These are phyloP conservation scores for Scortum barcoo DNA, from an alignment of 2,113 vertebrate species.

Conservation along the genomic window DNA sequence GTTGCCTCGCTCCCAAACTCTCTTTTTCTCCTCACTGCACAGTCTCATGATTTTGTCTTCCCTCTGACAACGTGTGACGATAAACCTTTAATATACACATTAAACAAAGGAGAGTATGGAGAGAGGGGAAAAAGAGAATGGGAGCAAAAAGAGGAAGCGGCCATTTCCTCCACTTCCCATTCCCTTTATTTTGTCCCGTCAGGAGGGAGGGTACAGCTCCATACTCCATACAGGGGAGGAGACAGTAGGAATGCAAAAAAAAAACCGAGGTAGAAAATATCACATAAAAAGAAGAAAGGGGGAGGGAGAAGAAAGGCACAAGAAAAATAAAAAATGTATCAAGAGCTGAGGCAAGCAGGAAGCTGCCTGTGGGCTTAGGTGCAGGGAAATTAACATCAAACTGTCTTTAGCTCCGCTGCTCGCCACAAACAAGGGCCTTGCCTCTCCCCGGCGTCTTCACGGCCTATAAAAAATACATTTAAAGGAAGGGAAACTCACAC, in stretches of 20 bases:
- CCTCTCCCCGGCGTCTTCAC: slow-evolving; percentile 23
- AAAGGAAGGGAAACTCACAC: slow-evolving; percentile 23
- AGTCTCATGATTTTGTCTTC: slow-evolving; percentile 35
- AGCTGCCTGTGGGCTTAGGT: slow-evolving; percentile 59
- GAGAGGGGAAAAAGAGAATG: not conserved
- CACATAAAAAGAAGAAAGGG: slow-evolving; percentile 9
- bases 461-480: slow-evolving; percentile 53
- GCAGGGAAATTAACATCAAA: slow-evolving; percentile 69
- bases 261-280: slow-evolving; percentile 11
- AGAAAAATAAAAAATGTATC: slow-evolving; percentile 68
- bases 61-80: slow-evolving; percentile 6
- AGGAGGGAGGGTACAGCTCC: slow-evolving; percentile 73
- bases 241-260: slow-evolving; percentile 26
- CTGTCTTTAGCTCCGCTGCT: slow-evolving; percentile 52
- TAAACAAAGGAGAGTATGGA: not conserved
- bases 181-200: slow-evolving; percentile 81
- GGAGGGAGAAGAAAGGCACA: slow-evolving; percentile 21
- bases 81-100: not conserved
- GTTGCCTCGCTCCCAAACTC: slow-evolving; percentile 57
- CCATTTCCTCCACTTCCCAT: slow-evolving; percentile 84
- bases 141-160: slow-evolving; percentile 42
- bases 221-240: slow-evolving; percentile 28
- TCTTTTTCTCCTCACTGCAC: slow-evolving; percentile 46
- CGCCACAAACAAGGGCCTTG: slow-evolving; percentile 56
- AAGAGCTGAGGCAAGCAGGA: slow-evolving; percentile 61